Evolutionary conservation across 2,113 vertebrate species (phyloP).

Genomic region (Coturnix japonica): DNA sequence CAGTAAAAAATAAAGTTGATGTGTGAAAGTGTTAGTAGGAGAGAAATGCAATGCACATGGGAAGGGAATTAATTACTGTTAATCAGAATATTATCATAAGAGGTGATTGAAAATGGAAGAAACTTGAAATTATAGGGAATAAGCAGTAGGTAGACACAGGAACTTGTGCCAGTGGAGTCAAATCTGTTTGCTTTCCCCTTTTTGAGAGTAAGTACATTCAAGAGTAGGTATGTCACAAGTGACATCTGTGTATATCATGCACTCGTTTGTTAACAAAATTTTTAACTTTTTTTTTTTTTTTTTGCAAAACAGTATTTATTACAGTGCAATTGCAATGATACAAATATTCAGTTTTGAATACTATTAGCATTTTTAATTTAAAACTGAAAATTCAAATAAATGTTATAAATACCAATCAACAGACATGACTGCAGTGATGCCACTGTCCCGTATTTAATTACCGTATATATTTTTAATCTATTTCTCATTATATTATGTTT

Average conservation of each 20-base stretch:
- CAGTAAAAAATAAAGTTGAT: neutral
- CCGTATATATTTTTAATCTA: neutral
- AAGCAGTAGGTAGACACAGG: neutral
- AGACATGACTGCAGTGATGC: neutral
- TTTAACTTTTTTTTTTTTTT: neutral
- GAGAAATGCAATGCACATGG: neutral
- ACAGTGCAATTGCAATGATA: neutral
- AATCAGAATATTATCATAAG: neutral
- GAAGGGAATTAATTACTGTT: neutral
- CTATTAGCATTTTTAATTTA: neutral
- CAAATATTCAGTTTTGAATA: neutral
- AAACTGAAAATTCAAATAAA: neutral
- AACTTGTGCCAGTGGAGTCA: neutral
- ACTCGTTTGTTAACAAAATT: neutral
- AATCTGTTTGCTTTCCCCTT: neutral
- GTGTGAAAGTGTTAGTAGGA: neutral
- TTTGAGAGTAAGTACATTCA: neutral
- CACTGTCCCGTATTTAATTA: neutral
- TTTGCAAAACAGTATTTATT: neutral
- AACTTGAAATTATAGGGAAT: neutral
- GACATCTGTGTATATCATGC: fast-evolving
- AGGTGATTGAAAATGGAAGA: neutral
- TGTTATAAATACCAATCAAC: neutral
- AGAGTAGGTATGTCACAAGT: neutral
- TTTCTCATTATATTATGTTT: neutral